Evolutionary conservation across 2,888 invertebrate genomes (phyloP).

Genomic region (Drosophila meridiana): DNA sequence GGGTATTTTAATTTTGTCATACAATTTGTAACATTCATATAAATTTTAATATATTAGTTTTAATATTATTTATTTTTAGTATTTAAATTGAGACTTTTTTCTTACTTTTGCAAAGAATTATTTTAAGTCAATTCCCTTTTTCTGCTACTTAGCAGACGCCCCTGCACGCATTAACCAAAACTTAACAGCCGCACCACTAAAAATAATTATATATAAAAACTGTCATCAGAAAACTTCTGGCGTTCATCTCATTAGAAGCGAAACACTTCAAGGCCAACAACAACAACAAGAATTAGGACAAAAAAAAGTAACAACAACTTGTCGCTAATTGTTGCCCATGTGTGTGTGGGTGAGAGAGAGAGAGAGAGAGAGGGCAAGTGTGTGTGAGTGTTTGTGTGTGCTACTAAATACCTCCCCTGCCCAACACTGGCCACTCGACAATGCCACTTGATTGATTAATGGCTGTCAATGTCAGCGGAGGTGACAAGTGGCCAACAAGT

Average conservation of each 20-base stretch:
- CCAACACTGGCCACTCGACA: slow-evolving; percentile 18
- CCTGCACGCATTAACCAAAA: slow-evolving; percentile 10
- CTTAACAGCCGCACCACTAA: background rate
- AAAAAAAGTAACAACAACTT: slow-evolving; percentile 40
- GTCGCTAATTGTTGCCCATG: slow-evolving; percentile 61
- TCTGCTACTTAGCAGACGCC: background rate
- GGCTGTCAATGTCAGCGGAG: slow-evolving; percentile 71
- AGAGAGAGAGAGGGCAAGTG: background rate
- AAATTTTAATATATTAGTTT: background rate
- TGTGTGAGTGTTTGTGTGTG: slow-evolving; percentile 9
- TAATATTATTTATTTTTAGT: background rate
- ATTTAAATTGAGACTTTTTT: background rate
- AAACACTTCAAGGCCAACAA: slow-evolving; percentile 41
- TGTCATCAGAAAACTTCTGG: slow-evolving; percentile 42
- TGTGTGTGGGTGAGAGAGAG: background rate
- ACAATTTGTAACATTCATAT: background rate
- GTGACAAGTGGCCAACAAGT: slow-evolving; percentile 74
- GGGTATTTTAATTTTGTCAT: background rate
- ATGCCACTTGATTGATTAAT: slow-evolving; percentile 73
- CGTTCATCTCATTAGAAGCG: slow-evolving; percentile 43
- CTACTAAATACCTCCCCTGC: slow-evolving; percentile 33
- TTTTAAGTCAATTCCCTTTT: background rate
- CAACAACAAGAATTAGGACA: background rate
- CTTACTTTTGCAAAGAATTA: background rate
- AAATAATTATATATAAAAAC: slow-evolving; percentile 17